A percentile compares a stretch with the other conserved stretches of the same genome.
Evolutionary conservation across 2,888 invertebrate genomes (phyloP).

Genomic region (Pyrgus malvae): DNA sequence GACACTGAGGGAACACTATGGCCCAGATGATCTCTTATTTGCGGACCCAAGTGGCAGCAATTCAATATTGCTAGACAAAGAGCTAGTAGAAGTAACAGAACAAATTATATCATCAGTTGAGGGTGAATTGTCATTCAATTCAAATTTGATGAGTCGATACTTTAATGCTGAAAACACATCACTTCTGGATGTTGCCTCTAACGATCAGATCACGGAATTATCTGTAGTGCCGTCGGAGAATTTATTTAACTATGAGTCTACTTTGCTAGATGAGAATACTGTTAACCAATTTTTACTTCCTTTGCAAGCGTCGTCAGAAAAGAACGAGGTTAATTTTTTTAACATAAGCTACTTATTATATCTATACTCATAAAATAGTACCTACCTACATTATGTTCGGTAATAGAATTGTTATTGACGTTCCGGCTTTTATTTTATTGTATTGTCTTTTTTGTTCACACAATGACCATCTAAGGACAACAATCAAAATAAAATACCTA

Average conservation of each 20-base stretch:
- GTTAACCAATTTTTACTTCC: constrained; percentile 72
- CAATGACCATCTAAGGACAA: no score
- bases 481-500: no score
- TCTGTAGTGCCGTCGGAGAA: constrained; percentile 58
- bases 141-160: constrained; percentile 56
- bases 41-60: constrained; percentile 32
- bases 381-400: no score
- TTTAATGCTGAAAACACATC: constrained; percentile 53
- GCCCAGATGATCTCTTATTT: constrained; percentile 58
- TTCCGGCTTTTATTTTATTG: no score
- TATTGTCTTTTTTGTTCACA: no score
- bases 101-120: constrained; percentile 49
- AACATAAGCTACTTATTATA: constrained; percentile 2
- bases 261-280: constrained; percentile 67
- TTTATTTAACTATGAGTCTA: constrained; percentile 62
- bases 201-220: constrained; percentile 46
- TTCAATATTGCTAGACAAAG: constrained; percentile 37
- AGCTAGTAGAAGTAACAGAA: constrained; percentile 43
- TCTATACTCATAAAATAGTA: no score
- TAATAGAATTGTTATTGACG: no score
- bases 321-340: constrained; percentile 43
- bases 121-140: constrained; percentile 54
- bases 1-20: constrained; percentile 55
- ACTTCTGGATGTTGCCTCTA: constrained; percentile 38
- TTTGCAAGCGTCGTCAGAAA: constrained; percentile 48